Conservation (phyloP, 2,113 vertebrate species). For the cat (Felis catus) region DNA sequence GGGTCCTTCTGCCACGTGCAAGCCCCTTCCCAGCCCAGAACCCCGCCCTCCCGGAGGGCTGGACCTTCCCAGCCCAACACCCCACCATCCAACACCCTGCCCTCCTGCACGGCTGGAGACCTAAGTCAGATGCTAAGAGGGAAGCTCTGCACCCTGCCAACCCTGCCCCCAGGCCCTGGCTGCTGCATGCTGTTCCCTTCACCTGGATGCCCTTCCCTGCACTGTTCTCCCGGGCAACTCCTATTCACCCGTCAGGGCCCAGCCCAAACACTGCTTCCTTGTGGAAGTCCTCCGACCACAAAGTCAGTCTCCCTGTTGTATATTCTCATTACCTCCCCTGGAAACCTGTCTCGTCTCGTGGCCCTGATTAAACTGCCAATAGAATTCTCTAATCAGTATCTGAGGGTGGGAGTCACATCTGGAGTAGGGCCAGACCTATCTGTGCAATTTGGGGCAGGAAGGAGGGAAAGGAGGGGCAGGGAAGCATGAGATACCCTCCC, state of each 20-base stretch:
- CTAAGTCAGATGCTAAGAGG: not conserved
- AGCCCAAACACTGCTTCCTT: not conserved
- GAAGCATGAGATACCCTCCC: not conserved
- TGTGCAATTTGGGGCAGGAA: not conserved
- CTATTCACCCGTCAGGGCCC: not conserved
- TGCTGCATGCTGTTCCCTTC: not conserved
- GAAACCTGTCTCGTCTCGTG: not conserved
- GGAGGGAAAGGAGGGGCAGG: too few relatives aligned
- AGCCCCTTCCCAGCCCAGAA: too few relatives aligned
- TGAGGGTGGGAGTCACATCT: not conserved
- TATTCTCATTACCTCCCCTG: not conserved
- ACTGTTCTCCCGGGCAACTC: not conserved
- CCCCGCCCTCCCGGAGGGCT: too few relatives aligned
- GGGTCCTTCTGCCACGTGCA: not conserved
- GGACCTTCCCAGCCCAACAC: too few relatives aligned
- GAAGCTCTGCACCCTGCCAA: not conserved
- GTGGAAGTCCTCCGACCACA: not conserved
- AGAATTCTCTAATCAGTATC: rapidly evolving
- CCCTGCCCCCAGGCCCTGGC: rapidly evolving
- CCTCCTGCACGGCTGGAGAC: not conserved
- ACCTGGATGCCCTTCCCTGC: not conserved
- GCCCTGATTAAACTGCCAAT: not conserved
- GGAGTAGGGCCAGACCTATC: not conserved
- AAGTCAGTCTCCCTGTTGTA: not conserved
- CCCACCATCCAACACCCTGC: not conserved